Conservation (phyloP, 2,113 vertebrate genomes). For the Rhinolophus sinicus region DNA sequence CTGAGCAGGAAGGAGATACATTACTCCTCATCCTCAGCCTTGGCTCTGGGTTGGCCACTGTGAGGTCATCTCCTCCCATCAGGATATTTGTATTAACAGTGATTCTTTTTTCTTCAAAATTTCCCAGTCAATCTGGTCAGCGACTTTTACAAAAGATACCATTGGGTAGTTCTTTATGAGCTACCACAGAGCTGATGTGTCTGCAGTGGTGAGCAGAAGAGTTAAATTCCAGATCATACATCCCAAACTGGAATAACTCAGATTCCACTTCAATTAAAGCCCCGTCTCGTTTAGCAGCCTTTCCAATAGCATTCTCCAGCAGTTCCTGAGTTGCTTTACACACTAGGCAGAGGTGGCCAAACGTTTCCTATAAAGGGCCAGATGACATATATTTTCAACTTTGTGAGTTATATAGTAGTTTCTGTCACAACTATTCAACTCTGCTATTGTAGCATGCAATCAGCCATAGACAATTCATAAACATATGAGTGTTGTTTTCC, state of each 20-base stretch:
- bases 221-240: constrained; percentile 19
- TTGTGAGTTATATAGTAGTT: not conserved
- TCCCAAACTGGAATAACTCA: not conserved
- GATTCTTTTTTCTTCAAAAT: not conserved
- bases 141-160: not conserved
- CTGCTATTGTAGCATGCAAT: not conserved
- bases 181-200: not conserved
- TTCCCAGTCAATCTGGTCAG: constrained; percentile 19
- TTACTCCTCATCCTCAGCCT: not conserved
- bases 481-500: not conserved
- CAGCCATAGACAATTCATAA: not conserved
- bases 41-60: not conserved
- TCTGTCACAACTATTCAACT: constrained; percentile 12
- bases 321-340: not conserved
- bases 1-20: not conserved
- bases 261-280: not conserved
- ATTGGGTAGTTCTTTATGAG: not conserved
- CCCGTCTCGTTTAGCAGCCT: not conserved
- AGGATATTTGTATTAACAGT: not conserved
- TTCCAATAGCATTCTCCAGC: not conserved
- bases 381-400: not conserved
- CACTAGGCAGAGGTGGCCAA: not conserved
- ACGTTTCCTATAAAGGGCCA: not conserved
- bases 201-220: not conserved
- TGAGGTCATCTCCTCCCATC: not conserved